Evolutionary conservation across 2,888 invertebrate species (phyloP).

Genomic region (Phoronis australis): DNA sequence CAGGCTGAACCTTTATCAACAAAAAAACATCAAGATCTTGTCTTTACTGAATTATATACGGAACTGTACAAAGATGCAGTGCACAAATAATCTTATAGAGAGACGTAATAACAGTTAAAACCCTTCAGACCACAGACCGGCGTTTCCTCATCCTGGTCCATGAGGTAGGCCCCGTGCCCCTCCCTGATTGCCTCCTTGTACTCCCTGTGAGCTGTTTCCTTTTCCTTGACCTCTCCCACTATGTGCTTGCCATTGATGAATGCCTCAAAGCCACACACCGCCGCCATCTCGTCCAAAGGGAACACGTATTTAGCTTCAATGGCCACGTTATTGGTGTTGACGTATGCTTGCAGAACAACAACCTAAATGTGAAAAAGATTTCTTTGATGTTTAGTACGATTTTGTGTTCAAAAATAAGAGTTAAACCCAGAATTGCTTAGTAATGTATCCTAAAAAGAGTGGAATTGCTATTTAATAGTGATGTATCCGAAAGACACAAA

Average conservation of each 20-base stretch:
- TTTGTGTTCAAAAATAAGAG: no score
- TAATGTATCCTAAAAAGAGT: no score
- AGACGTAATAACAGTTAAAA: not conserved
- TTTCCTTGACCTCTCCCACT: conserved; percentile 53
- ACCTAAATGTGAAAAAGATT: no score
- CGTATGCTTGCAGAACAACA: conserved; percentile 45
- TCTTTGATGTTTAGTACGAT: no score
- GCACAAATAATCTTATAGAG: no score
- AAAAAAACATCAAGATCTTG: no score
- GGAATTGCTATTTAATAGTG: no score
- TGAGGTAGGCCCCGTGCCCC: conserved; percentile 54
- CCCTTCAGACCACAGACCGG: conserved; percentile 37
- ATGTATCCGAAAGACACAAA: no score
- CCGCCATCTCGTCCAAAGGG: conserved; percentile 51
- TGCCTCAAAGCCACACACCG: conserved; percentile 54
- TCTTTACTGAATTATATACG: no score
- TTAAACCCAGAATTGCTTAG: no score
- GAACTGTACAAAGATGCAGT: no score
- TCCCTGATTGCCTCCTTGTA: conserved; percentile 51
- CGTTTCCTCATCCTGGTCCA: conserved; percentile 52
- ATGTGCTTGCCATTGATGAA: conserved; percentile 53
- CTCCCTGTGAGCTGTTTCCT: conserved; percentile 48
- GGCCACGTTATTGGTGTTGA: conserved; percentile 28
- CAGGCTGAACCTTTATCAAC: no score
- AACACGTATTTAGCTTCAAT: conserved; percentile 54